These are phyloP conservation scores for Hirtodrosophila confusa DNA, from an alignment of 2,888 invertebrate species.

Conservation along the genomic window DNA sequence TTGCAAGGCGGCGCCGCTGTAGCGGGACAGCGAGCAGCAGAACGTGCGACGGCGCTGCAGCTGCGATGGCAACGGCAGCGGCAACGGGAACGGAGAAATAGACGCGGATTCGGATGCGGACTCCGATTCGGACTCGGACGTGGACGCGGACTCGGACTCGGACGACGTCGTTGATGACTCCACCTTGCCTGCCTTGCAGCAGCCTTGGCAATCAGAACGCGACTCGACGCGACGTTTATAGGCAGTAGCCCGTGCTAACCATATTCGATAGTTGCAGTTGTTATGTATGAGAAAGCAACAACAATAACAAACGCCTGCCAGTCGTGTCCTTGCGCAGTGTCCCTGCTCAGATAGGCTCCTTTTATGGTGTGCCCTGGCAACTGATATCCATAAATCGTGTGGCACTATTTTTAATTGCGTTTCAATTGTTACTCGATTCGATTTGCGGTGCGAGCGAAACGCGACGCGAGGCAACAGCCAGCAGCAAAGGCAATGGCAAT, in stretches of 20 bases:
- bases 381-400: conserved; percentile 65
- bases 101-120: not conserved
- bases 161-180: conserved; percentile 59
- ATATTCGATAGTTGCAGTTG: conserved; percentile 53
- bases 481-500: conserved; percentile 53
- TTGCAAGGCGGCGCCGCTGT: conserved; percentile 79
- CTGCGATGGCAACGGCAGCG: conserved; percentile 33
- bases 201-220: conserved; percentile 64
- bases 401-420: conserved; percentile 61
- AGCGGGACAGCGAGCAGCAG: conserved; percentile 81
- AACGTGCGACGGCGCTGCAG: conserved; percentile 81
- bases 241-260: conserved; percentile 52
- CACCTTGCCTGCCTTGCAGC: conserved; percentile 66
- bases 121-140: conserved; percentile 30
- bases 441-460: conserved; percentile 20
- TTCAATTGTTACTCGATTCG: conserved; percentile 30
- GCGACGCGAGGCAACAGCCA: conserved; percentile 50
- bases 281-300: conserved; percentile 13
- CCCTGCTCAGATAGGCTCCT: conserved; percentile 55
- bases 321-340: conserved; percentile 59
- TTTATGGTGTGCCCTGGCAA: conserved; percentile 44
- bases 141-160: conserved; percentile 29
- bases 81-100: conserved; percentile 9
- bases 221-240: conserved; percentile 36
- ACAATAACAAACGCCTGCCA: conserved; percentile 25